These are phyloP conservation scores for Lithobius niger DNA, from an alignment of 1,140 invertebrate species.

Conservation along the genomic window DNA sequence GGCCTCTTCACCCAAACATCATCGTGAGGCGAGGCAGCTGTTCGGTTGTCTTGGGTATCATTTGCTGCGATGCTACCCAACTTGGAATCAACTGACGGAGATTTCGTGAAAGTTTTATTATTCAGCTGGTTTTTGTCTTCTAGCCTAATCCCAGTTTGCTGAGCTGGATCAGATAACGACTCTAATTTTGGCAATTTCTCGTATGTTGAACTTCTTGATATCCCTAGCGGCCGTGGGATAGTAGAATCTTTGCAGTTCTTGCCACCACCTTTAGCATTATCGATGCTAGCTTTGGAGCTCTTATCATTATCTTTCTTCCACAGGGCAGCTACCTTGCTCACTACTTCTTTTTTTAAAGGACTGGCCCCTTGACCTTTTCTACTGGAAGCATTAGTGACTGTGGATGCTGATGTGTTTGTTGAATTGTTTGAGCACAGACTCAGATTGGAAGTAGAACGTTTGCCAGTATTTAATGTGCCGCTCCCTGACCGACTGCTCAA, in stretches of 20 bases:
- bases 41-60: not conserved
- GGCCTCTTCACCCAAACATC: not conserved
- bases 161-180: conserved; percentile 8
- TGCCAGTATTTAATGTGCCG: conserved; percentile 25
- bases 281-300: conserved; percentile 47
- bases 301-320: conserved; percentile 64
- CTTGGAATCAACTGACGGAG: conserved; percentile 2
- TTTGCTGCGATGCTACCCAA: not conserved
- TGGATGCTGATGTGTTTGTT: conserved; percentile 18
- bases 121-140: conserved; percentile 12
- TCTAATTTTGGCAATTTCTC: conserved; percentile 28
- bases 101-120: conserved; percentile 6
- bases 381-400: conserved; percentile 19
- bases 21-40: not conserved
- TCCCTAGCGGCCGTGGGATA: conserved; percentile 18
- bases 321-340: conserved; percentile 73
- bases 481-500: conserved; percentile 16
- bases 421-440: conserved; percentile 38
- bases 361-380: conserved; percentile 31
- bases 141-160: conserved; percentile 14
- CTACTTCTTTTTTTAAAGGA: conserved; percentile 47
- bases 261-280: conserved; percentile 40
- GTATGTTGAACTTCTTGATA: conserved; percentile 49
- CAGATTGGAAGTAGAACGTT: conserved; percentile 41
- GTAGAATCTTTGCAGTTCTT: conserved; percentile 45